Percentiles rank a stretch among this genome's conserved stretches.
phyloP scores from a whole-genome alignment of 2,113 vertebrate genomes.

The Dasyornis broadbenti region DNA sequence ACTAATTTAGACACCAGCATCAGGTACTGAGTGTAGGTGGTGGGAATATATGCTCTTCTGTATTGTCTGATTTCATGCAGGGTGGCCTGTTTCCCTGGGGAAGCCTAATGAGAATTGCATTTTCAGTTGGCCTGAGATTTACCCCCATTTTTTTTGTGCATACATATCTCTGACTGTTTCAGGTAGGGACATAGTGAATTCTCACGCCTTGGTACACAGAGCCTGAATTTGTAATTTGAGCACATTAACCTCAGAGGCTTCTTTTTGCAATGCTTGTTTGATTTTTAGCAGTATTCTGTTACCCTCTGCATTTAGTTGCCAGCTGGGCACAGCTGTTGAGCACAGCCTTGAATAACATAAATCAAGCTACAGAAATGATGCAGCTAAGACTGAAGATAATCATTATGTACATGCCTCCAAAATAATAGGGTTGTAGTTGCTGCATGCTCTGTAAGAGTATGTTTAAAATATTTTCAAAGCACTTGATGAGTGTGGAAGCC shows the following conservation, averaged over 20 bases:
- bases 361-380: not conserved
- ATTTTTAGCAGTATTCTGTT: not conserved
- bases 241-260: not conserved
- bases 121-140: not conserved
- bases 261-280: not conserved
- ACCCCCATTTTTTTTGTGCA: rapidly evolving
- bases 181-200: not conserved
- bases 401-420: not conserved
- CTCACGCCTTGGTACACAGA: not conserved
- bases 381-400: not conserved
- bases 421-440: not conserved
- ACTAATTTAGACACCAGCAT: not conserved
- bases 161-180: not conserved
- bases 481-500: not conserved
- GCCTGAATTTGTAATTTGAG: not conserved
- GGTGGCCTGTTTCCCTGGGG: not conserved
- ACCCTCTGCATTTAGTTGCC: not conserved
- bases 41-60: not conserved
- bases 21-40: not conserved
- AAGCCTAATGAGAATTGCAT: not conserved
- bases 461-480: not conserved
- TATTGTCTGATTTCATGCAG: not conserved
- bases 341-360: not conserved
- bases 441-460: not conserved
- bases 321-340: not conserved